Evolutionary conservation across 2,113 vertebrate genomes (phyloP).

Genomic region (Grammatotria lemairii): DNA sequence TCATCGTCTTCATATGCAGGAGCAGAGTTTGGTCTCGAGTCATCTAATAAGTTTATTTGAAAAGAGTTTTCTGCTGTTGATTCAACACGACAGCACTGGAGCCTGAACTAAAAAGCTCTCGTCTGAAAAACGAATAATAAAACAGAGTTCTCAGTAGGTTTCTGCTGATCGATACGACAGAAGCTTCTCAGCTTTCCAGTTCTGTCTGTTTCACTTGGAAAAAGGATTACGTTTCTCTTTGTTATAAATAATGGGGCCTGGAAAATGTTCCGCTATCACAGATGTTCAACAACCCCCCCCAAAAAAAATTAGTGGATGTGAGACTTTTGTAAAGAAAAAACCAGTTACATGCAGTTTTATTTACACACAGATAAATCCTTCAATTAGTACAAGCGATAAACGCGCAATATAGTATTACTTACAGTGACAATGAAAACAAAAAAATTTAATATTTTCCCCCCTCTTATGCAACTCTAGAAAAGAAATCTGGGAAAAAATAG

Average conservation of each 20-base stretch:
- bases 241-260: background rate
- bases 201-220: slow-evolving; percentile 23
- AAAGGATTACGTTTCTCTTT: background rate
- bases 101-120: background rate
- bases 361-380: background rate
- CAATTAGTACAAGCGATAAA: background rate
- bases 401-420: background rate
- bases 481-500: background rate
- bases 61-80: background rate
- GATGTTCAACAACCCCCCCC: fast-evolving
- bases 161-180: background rate
- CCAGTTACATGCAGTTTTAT: background rate
- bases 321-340: background rate
- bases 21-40: background rate
- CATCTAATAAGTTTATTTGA: background rate
- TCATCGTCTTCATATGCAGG: background rate
- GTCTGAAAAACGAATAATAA: background rate
- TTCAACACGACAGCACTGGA: background rate
- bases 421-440: background rate
- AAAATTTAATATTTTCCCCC: fast-evolving
- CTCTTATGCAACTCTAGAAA: background rate
- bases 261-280: background rate
- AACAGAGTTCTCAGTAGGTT: background rate
- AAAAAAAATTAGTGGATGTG: background rate
- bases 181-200: background rate